Percentiles rank a stretch among this genome's conserved stretches.
These are phyloP conservation scores for Mandrillus leucophaeus DNA, from an alignment of 2,113 vertebrate genomes.

Conservation along the genomic window DNA sequence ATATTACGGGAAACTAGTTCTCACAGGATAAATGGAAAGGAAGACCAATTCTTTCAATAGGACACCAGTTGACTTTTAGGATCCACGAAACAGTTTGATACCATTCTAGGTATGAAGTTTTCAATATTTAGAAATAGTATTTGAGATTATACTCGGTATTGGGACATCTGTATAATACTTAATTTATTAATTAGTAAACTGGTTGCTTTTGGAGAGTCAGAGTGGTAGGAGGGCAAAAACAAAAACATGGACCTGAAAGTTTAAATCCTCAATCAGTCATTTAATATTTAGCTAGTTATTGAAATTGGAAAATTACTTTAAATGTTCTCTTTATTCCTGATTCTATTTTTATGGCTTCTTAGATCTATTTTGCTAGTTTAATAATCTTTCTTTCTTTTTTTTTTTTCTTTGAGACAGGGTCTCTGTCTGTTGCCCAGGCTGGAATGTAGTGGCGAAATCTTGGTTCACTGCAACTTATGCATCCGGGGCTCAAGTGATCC, in stretches of 20 bases:
- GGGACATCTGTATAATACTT: not conserved
- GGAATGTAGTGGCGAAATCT: too few species aligned
- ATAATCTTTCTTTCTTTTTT: not conserved
- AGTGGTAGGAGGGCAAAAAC: not conserved
- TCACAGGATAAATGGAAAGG: not conserved
- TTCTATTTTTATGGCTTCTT: not conserved
- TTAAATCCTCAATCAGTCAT: not conserved
- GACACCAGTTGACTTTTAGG: not conserved
- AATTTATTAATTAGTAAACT: not conserved
- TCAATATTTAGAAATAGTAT: conserved; percentile 11
- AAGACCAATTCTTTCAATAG: not conserved
- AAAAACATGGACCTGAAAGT: not conserved
- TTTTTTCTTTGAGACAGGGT: too few species aligned
- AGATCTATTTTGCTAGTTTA: not conserved
- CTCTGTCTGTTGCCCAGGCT: too few species aligned
- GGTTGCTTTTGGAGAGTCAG: not conserved
- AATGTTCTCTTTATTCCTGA: not conserved
- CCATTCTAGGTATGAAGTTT: not conserved
- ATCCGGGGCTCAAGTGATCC: too few species aligned
- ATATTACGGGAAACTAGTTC: not conserved
- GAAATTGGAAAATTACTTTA: not conserved
- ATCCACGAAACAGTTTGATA: not conserved
- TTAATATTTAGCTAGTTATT: conserved; percentile 5
- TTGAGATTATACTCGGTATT: not conserved
- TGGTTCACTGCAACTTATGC: too few species aligned